Conservation (phyloP, 2,888 invertebrate genomes). For the Elegia similella region DNA sequence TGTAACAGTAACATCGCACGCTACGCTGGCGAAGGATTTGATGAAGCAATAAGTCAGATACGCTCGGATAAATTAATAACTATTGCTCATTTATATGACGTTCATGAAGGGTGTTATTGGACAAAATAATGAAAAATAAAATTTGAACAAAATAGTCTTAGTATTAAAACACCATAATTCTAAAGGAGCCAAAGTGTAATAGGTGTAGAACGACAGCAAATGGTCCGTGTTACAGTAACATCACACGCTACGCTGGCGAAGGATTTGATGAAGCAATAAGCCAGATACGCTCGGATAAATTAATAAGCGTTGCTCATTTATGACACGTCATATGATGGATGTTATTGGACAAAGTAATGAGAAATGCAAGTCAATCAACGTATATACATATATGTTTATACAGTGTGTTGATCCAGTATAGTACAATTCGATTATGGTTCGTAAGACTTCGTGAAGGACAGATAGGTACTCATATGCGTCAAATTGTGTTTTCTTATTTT, state of each 20-base stretch:
- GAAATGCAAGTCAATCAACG: background rate
- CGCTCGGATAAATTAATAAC: background rate
- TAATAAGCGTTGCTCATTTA: background rate
- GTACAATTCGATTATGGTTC: no score
- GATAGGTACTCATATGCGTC: no score
- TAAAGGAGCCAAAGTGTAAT: background rate
- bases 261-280: background rate
- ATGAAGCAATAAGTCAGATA: constrained; percentile 2
- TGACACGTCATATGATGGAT: background rate
- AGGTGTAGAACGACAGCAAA: constrained; percentile 5
- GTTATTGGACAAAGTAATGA: background rate
- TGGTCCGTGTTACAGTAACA: background rate
- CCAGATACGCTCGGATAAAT: background rate
- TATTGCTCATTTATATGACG: background rate
- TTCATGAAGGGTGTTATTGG: no score
- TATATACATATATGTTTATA: background rate
- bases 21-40: background rate
- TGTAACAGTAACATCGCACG: constrained; percentile 2
- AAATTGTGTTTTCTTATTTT: no score
- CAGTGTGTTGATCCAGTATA: no score
- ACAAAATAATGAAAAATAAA: no score
- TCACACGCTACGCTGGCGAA: background rate
- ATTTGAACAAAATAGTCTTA: no score
- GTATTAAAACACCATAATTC: background rate
- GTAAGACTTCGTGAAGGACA: no score